Conservation (phyloP, 2,888 invertebrate species). For the Protophormia terraenovae region DNA sequence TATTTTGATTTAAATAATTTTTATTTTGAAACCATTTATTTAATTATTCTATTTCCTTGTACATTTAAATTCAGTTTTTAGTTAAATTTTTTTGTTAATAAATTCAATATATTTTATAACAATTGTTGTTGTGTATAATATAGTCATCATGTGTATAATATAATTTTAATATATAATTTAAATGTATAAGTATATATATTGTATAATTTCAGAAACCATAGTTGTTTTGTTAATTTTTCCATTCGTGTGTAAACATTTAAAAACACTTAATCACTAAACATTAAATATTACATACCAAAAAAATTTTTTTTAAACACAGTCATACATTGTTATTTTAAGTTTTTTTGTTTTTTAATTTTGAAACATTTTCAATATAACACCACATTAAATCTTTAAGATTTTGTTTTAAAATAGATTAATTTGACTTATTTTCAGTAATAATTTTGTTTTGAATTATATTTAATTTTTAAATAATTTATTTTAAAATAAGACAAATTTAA, state of each 20-base stretch:
- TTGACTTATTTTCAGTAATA: constrained; percentile 11
- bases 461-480: not conserved
- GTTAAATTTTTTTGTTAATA: not conserved
- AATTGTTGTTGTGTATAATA: constrained; percentile 13
- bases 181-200: constrained; percentile 14
- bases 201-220: constrained; percentile 23
- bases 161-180: not conserved
- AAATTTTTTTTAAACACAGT: constrained; percentile 40
- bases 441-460: not conserved
- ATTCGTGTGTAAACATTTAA: constrained; percentile 56
- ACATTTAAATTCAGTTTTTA: constrained; percentile 46
- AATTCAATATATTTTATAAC: constrained; percentile 29
- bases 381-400: constrained; percentile 38
- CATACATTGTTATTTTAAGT: constrained; percentile 24
- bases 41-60: constrained; percentile 54
- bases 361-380: constrained; percentile 13
- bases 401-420: constrained; percentile 33
- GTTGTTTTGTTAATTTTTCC: not conserved
- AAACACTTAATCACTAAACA: constrained; percentile 51
- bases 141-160: constrained; percentile 18
- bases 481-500: not conserved
- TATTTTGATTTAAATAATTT: not conserved
- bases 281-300: constrained; percentile 19
- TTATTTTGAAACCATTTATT: constrained; percentile 60
- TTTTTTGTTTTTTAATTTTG: constrained; percentile 17